A percentile compares a stretch with the other conserved stretches of the same genome.
Conservation (phyloP, 2,888 invertebrate species). For the Cyclophora punctaria region DNA sequence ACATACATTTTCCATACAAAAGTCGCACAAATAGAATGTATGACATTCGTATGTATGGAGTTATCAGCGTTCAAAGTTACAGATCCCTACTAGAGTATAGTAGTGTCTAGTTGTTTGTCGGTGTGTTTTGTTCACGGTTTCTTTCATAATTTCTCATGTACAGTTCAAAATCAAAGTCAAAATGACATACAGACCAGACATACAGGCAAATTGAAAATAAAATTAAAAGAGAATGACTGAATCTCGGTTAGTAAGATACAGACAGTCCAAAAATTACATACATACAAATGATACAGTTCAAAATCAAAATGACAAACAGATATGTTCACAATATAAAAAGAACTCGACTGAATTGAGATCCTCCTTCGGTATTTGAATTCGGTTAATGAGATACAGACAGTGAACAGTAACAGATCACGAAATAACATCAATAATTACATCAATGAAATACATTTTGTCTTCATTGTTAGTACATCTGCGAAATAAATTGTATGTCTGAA, state of each 20-base stretch:
- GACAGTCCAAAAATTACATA: neutral
- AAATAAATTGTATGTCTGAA: no score
- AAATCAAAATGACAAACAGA: neutral
- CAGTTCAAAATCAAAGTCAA: no score
- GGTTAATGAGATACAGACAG: no score
- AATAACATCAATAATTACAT: no score
- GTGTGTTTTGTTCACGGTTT: conserved; percentile 16
- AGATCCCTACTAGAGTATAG: conserved; percentile 37
- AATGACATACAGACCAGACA: no score
- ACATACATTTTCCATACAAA: no score
- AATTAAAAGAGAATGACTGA: neutral
- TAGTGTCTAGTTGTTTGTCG: conserved; percentile 33
- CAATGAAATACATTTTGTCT: no score
- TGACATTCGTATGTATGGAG: conserved; percentile 1
- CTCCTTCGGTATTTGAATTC: no score
- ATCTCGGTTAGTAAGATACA: neutral
- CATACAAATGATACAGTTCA: neutral
- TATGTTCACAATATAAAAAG: neutral
- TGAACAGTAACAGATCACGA: no score
- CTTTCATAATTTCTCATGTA: conserved; percentile 9
- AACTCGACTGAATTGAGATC: neutral
- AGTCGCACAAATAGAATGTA: neutral
- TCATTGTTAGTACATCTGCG: no score
- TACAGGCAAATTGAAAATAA: no score
- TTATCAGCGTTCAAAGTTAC: conserved; percentile 35